These are phyloP conservation scores for Neoarius graeffei DNA, from an alignment of 2,113 vertebrate genomes.

Conservation along the genomic window DNA sequence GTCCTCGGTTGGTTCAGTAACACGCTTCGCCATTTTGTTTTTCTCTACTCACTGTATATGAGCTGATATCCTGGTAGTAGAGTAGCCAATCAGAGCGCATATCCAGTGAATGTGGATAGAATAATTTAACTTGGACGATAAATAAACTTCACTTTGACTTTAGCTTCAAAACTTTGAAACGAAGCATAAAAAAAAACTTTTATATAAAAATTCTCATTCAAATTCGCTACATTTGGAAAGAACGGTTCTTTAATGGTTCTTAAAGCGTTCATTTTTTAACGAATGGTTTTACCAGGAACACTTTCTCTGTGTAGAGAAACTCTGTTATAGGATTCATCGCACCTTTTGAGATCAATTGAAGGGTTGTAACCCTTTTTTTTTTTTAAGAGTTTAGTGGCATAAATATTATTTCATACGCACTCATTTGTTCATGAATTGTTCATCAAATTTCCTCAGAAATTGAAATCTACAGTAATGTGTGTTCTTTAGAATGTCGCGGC, in stretches of 20 bases:
- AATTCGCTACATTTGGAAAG: not conserved
- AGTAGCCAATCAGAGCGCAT: too few species aligned
- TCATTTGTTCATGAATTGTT: not conserved
- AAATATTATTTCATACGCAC: not conserved
- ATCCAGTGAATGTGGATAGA: too few species aligned
- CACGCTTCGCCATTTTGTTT: too few species aligned
- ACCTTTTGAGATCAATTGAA: not conserved
- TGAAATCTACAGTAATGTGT: not conserved
- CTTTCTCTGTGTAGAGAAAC: not conserved
- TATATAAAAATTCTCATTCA: not conserved
- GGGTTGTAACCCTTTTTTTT: not conserved
- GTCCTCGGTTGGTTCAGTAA: too few species aligned
- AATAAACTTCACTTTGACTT: not conserved
- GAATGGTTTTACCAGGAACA: too few species aligned
- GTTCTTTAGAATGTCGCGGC: not conserved
- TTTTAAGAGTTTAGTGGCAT: not conserved
- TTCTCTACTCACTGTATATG: too few species aligned
- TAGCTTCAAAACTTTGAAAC: not conserved
- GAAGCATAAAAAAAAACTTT: not conserved
- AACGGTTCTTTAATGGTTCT: not conserved
- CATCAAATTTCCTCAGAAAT: not conserved
- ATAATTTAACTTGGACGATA: not conserved
- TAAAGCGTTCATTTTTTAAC: not conserved
- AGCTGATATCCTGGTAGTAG: too few species aligned
- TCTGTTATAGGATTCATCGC: not conserved